phyloP scores from a whole-genome alignment of 2,888 invertebrate genomes.

The Drosophila rubida region DNA sequence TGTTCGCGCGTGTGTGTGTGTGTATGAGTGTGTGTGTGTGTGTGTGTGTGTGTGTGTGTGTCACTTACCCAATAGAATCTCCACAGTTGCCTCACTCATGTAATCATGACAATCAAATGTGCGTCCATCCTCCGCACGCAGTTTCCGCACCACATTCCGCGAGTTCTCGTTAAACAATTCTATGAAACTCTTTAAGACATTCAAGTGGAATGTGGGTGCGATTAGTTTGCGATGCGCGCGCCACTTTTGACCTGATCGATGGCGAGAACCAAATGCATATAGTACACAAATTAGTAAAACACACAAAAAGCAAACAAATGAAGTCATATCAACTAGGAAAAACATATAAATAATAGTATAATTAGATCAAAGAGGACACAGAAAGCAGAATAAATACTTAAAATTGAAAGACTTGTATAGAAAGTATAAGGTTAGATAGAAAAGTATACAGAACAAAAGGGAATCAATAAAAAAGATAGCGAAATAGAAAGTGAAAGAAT shows the following conservation, averaged over 20 bases:
- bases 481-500: no score
- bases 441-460: no score
- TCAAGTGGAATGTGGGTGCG: conserved; percentile 94
- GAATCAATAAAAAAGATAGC: no score
- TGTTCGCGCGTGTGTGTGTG: not conserved
- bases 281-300: not conserved
- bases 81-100: conserved; percentile 94
- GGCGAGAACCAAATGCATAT: not conserved
- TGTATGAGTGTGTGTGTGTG: not conserved
- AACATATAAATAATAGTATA: no score
- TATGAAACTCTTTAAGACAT: conserved; percentile 94
- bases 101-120: conserved; percentile 92
- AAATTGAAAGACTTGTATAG: no score
- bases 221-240: conserved; percentile 93
- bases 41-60: conserved; percentile 3
- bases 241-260: conserved; percentile 91
- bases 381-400: no score
- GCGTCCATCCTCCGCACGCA: conserved; percentile 89
- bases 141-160: conserved; percentile 89
- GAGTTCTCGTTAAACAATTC: conserved; percentile 94
- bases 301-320: not conserved
- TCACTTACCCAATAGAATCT: conserved; percentile 90
- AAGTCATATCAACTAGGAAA: not conserved
- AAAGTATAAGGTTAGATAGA: no score
- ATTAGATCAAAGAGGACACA: no score